Percentiles rank a stretch among this genome's conserved stretches.
Conservation (phyloP, 2,888 invertebrate genomes). For the Operophtera brumata region DNA sequence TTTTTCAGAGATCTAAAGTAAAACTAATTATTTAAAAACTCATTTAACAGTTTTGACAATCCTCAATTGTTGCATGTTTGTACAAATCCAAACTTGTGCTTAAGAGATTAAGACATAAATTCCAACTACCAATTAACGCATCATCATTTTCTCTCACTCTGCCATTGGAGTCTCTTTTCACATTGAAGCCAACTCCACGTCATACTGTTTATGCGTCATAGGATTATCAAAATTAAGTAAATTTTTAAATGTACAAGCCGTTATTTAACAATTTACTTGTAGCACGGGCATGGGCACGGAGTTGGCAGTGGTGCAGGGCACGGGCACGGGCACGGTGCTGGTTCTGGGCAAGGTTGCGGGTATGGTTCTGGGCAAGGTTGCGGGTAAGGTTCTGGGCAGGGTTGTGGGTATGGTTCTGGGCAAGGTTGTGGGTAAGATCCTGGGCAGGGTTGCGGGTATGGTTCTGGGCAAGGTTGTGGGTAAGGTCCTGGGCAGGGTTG, state of each 20-base stretch:
- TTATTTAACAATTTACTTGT: not conserved
- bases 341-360: not conserved
- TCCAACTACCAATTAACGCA: not conserved
- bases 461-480: too few species aligned
- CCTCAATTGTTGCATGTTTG: not conserved
- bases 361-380: not conserved
- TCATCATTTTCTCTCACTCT: not conserved
- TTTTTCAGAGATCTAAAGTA: slow-evolving; percentile 39
- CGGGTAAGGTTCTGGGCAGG: not conserved
- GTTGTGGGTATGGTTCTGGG: too few species aligned
- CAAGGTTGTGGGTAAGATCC: too few species aligned
- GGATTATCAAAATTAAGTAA: not conserved
- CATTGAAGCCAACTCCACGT: not conserved
- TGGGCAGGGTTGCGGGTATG: too few species aligned
- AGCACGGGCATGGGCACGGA: not conserved
- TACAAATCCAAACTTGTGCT: not conserved
- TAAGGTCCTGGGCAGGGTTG: too few species aligned
- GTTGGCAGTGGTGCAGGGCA: not conserved
- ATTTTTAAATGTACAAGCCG: not conserved
- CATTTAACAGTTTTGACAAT: slow-evolving; percentile 9
- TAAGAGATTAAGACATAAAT: not conserved
- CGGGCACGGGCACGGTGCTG: not conserved
- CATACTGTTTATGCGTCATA: not conserved
- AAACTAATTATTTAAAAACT: slow-evolving; percentile 8
- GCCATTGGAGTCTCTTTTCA: not conserved